A percentile compares a stretch with the other conserved stretches of the same genome.
Conservation (phyloP, 2,888 invertebrate species). For the Leptinotarsa juncta region DNA sequence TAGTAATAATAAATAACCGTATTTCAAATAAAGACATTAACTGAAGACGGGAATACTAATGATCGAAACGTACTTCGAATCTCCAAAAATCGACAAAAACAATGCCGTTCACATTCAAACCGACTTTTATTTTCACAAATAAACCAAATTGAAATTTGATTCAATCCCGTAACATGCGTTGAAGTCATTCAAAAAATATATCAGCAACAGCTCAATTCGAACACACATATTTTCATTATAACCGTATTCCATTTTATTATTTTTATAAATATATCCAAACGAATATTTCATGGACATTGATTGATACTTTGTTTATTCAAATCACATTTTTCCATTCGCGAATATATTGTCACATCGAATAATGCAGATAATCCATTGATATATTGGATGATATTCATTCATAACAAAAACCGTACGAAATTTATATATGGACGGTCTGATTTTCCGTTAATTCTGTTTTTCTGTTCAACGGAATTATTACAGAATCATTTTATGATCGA, state of each 20-base stretch:
- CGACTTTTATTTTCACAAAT: not conserved
- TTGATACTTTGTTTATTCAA: not conserved
- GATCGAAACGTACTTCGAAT: too few relatives aligned
- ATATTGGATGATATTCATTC: not conserved
- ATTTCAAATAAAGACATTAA: too few relatives aligned
- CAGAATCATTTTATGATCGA: too few relatives aligned
- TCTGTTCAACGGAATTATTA: not conserved
- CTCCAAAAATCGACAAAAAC: too few relatives aligned
- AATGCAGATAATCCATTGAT: slow-evolving; percentile 5
- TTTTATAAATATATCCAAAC: not conserved
- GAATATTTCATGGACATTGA: not conserved
- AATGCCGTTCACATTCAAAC: too few relatives aligned
- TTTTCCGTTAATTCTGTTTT: not conserved
- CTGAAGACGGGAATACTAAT: too few relatives aligned
- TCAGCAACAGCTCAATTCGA: not conserved
- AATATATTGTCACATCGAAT: not conserved
- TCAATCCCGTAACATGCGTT: not conserved
- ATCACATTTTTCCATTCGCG: not conserved
- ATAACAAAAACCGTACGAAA: not conserved
- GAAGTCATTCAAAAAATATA: not conserved
- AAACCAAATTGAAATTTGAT: not conserved
- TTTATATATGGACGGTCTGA: not conserved
- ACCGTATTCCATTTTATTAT: not conserved
- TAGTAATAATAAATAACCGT: too few relatives aligned
- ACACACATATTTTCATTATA: not conserved